Conservation (phyloP, 2,113 vertebrate genomes). For the Turnix velox region DNA sequence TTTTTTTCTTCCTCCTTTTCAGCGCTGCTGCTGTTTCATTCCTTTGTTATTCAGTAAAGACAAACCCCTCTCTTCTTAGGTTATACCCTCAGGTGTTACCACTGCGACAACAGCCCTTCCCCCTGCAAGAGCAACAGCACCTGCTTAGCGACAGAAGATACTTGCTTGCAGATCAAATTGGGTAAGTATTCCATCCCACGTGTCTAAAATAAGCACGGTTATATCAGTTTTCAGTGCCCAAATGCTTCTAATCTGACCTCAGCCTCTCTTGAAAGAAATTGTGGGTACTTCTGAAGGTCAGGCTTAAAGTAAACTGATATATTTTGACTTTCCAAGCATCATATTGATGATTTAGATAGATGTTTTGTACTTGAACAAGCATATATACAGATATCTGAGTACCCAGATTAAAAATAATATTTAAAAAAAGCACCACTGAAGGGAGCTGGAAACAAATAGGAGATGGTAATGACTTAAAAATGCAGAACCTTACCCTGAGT, state of each 20-base stretch:
- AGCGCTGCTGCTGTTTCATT: background rate
- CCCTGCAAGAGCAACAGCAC: constrained; percentile 56
- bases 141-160: constrained; percentile 17
- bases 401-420: background rate
- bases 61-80: constrained; percentile 16
- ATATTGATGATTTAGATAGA: background rate
- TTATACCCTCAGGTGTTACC: constrained; percentile 52
- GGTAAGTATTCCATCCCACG: constrained; percentile 24
- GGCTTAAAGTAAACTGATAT: background rate
- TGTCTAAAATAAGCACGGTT: background rate
- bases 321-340: background rate
- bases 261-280: background rate
- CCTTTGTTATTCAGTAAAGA: background rate
- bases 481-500: background rate
- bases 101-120: constrained; percentile 61
- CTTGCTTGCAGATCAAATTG: constrained; percentile 57
- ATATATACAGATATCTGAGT: background rate
- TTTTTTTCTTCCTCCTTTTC: background rate
- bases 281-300: background rate
- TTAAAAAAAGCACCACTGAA: background rate
- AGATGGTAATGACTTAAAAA: background rate
- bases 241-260: background rate
- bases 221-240: background rate
- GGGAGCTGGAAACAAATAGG: background rate
- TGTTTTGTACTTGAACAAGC: background rate